Evolutionary conservation across 37 sponge, comb jelly and placozoan genomes (phyloP), one percentile per base, ranked within the genome.

Genomic region (Chondrosia reniformis): DNA sequence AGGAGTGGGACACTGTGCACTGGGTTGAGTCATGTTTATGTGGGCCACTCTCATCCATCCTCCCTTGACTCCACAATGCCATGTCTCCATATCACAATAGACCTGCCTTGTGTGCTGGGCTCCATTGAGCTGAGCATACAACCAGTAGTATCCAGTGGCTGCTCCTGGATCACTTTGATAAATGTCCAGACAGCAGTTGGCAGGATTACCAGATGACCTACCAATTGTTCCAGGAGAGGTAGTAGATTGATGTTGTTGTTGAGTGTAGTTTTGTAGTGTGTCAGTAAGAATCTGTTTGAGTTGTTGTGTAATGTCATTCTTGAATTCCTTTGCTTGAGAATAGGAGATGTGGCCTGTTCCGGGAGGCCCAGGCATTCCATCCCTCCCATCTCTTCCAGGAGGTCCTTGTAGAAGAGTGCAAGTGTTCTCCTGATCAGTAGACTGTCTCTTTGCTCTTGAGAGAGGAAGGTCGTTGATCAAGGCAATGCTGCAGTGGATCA

Each of bases 11-110:
- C 72, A 69, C n/a, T 24, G 39, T 19, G 72, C 72, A 3, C 72
- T 44, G 8, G 44, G 72, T 69, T 69, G 25, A 21, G 3, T 69
- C 72, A 69, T 69, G 43, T 69, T 40, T 21, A 69, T 38, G 72
- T 69, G 42, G 2, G 7, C 72, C 2, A 69, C 40, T 37, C 72
- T 69, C 43, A 34, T 69, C 72, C 72, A 69, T 6, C 58, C 58
- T 21, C 72, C 72, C 25, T 36, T 69, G 43, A 13, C n/a, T 21
- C 43, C 43, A 25, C 42, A 37, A 25, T 69, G 41, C 19, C 40
- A 17, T 21, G 43, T 40, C 15, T 69, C 72, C 72, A 69, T 69
- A 7, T 36, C 72, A 40, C 72, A 69, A 25, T 69, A 40, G 36
- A 69, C 72, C 43, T 69, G 40, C 43, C 2, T 0, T 15, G 9